Evolutionary conservation across 1,140 invertebrate species (phyloP).

Genomic region (Drosophila willistoni): DNA sequence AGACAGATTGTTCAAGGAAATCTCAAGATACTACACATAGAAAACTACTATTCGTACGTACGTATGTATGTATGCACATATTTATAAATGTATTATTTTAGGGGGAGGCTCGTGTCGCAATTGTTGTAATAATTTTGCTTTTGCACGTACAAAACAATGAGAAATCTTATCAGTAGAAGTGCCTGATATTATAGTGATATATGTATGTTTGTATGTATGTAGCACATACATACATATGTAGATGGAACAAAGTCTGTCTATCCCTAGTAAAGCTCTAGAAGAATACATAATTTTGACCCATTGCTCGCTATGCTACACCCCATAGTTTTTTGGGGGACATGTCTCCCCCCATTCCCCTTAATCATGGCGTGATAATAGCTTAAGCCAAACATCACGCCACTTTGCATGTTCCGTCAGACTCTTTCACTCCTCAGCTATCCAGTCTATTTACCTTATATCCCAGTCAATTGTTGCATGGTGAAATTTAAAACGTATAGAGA

Average conservation of each 20-base stretch:
- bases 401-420: conserved; percentile 1
- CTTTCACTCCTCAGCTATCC: background rate
- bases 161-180: conserved; percentile 60
- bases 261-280: background rate
- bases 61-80: too few relatives aligned
- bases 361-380: conserved; percentile 1
- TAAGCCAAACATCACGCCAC: conserved; percentile 1
- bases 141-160: conserved; percentile 37
- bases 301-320: background rate
- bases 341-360: background rate
- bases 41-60: conserved; percentile 13
- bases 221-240: background rate
- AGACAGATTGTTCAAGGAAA: conserved; percentile 59
- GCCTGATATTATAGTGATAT: conserved; percentile 12
- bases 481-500: background rate
- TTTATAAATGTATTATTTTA: too few relatives aligned
- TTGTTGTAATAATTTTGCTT: conserved; percentile 18
- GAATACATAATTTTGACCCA: background rate
- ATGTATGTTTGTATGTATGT: background rate
- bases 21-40: conserved; percentile 43
- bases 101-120: conserved; percentile 32
- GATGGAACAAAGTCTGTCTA: conserved; percentile 26
- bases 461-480: background rate
- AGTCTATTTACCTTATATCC: conserved; percentile 4
- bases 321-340: background rate